phyloP scores from a whole-genome alignment of 2,888 invertebrate genomes.

The Gymnosoma rotundatum region DNA sequence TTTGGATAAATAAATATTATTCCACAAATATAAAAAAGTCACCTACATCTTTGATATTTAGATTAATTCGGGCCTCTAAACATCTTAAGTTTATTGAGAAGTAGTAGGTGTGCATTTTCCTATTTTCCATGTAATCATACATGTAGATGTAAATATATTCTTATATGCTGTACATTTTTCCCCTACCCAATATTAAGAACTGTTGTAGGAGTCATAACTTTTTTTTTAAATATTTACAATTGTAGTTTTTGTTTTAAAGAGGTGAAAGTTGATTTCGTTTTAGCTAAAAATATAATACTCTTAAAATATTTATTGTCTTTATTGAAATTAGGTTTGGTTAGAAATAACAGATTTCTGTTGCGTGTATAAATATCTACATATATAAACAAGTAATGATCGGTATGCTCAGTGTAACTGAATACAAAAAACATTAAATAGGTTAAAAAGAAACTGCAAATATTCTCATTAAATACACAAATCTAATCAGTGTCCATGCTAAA shows the following conservation, averaged over 20 bases:
- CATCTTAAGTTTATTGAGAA: too few relatives aligned
- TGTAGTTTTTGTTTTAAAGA: background rate
- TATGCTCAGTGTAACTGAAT: constrained; percentile 10
- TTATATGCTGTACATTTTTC: background rate
- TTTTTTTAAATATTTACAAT: constrained; percentile 3
- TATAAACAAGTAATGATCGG: too few relatives aligned
- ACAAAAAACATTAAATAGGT: constrained; percentile 49
- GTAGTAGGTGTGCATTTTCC: too few relatives aligned
- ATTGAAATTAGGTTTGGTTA: background rate
- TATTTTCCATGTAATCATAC: too few relatives aligned
- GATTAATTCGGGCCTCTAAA: too few relatives aligned
- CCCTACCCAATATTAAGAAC: background rate
- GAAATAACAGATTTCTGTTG: background rate
- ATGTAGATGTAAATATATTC: too few relatives aligned
- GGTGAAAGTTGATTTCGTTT: constrained; percentile 39
- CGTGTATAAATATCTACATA: too few relatives aligned
- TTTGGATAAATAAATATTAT: too few relatives aligned
- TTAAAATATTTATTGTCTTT: background rate
- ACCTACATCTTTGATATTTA: too few relatives aligned
- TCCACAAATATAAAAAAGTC: too few relatives aligned
- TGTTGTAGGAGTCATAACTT: background rate
- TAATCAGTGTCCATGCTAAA: constrained; percentile 22
- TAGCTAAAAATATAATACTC: background rate
- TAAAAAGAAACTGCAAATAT: constrained; percentile 47
- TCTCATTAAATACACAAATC: constrained; percentile 9